Evolutionary conservation across 2,888 invertebrate species (phyloP).

Genomic region (Sminthurides aquaticus): DNA sequence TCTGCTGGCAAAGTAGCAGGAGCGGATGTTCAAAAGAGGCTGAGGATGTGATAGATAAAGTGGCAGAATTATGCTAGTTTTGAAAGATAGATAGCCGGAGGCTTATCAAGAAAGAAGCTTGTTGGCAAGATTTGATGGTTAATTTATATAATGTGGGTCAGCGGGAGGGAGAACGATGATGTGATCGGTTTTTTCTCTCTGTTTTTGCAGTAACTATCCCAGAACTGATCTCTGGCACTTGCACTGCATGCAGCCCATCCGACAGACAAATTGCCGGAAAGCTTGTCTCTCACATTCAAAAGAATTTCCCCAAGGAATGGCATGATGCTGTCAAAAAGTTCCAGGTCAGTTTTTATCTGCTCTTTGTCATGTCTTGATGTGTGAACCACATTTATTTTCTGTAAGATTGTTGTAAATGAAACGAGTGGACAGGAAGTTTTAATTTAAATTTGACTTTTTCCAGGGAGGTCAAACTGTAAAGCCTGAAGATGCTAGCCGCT

Average conservation of each 20-base stretch:
- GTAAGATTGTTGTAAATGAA: too few relatives aligned
- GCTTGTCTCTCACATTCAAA: slow-evolving; percentile 41
- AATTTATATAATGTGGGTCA: too few relatives aligned
- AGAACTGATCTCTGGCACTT: slow-evolving; percentile 40
- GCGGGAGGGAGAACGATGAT: too few relatives aligned
- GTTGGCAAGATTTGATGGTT: too few relatives aligned
- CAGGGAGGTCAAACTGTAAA: slow-evolving; percentile 38
- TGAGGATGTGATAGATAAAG: too few relatives aligned
- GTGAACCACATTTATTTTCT: neutral
- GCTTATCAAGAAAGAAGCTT: too few relatives aligned
- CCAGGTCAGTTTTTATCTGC: slow-evolving; percentile 34
- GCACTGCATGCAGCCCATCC: slow-evolving; percentile 38
- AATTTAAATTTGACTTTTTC: neutral
- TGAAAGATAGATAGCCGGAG: too few relatives aligned
- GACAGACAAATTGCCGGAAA: slow-evolving; percentile 41
- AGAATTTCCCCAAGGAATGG: slow-evolving; percentile 43
- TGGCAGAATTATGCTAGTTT: too few relatives aligned
- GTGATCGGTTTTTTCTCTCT: slow-evolving; percentile 5
- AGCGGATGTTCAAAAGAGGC: too few relatives aligned
- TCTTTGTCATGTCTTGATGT: neutral
- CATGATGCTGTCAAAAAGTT: slow-evolving; percentile 42
- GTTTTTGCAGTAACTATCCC: slow-evolving; percentile 38
- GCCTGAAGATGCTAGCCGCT: slow-evolving; percentile 35
- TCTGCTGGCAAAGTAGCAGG: too few relatives aligned
- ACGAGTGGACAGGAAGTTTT: too few relatives aligned